These are phyloP conservation scores for Phaetusa simplex DNA, from an alignment of 2,113 vertebrate genomes.

Conservation along the genomic window DNA sequence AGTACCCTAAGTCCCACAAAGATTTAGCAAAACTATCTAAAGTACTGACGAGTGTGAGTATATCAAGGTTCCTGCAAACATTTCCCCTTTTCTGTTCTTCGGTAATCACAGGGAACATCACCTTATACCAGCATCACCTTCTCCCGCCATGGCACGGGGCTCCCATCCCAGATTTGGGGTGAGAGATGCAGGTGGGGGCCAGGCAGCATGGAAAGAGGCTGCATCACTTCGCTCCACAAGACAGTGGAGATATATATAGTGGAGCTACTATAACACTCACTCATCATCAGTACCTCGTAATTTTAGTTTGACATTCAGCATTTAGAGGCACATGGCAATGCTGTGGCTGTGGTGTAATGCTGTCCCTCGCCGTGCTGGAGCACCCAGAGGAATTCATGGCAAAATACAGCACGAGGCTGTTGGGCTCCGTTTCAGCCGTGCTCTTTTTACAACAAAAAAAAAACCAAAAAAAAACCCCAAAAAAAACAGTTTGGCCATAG, in stretches of 20 bases:
- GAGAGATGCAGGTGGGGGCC: neutral
- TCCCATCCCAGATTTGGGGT: neutral
- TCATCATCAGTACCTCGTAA: accelerated
- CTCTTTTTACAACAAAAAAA: neutral
- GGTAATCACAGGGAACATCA: accelerated
- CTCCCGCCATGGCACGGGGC: accelerated
- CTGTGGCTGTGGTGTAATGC: accelerated
- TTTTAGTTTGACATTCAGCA: neutral
- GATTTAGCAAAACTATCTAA: neutral
- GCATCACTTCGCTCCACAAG: accelerated
- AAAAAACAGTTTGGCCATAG: neutral
- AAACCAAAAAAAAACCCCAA: no score
- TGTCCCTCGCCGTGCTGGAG: neutral
- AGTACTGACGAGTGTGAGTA: neutral
- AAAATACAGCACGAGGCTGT: neutral
- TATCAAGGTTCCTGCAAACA: neutral
- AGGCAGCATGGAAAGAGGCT: no score
- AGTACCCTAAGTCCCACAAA: neutral
- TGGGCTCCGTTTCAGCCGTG: accelerated
- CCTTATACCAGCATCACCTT: neutral
- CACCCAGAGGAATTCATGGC: accelerated
- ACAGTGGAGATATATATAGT: no score
- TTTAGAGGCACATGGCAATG: accelerated
- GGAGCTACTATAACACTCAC: accelerated
- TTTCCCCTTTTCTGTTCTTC: neutral